Base-by-base conservation (phyloP, 1,140 invertebrate species). In the Callitettix versicolor region DNA sequence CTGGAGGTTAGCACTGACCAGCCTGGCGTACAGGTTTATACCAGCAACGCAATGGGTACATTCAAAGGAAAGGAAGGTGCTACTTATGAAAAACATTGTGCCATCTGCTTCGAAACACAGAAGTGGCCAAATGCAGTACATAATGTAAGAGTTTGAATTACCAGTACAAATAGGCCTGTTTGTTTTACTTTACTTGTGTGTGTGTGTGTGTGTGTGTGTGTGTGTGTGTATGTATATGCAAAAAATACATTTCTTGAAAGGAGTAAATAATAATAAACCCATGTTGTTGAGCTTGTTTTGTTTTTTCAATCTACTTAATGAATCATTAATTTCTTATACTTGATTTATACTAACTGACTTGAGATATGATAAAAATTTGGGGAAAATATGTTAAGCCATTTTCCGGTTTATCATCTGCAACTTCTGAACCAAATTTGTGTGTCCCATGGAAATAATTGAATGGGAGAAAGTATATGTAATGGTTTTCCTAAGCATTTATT, bases 61-160 rank as follows among this genome's bases (percentile, higher is more conserved):
- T 17, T 86, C 12, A 52, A 63, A 20, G 91, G 90, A 5, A 92
- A 93, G 71, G 68, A 71, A 1, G 81, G 80, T 12, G 72, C 71
- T 0, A 64, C 67, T 0, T 95, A 95, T 65, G 75, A 75, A n/a
- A 80, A 81, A 58, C 88, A 93, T 60, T 84, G 81, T 1, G 87
- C 82, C 1, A 84, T 96, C 58, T 94, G 88, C 64, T 71, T 95
- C 30, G 91, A 96, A 69, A 91, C 92, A 0, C 91, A 95, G 70
- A 88, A 87, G 64, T 96, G 84, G 74, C 93, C 93, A 0, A 86
- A 97, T 71, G 86, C 91, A 12, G 71, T 93, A 2, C 91, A 96
- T 73, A 78, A 91, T 68, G 77, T 87, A 70, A 74, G 71, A 69
- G 20, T 38, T 6, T 6, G 15, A 5, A 22, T 38, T 14, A 21